phyloP scores from a whole-genome alignment of 2,888 invertebrate species.

The Zootermopsis nevadensis region DNA sequence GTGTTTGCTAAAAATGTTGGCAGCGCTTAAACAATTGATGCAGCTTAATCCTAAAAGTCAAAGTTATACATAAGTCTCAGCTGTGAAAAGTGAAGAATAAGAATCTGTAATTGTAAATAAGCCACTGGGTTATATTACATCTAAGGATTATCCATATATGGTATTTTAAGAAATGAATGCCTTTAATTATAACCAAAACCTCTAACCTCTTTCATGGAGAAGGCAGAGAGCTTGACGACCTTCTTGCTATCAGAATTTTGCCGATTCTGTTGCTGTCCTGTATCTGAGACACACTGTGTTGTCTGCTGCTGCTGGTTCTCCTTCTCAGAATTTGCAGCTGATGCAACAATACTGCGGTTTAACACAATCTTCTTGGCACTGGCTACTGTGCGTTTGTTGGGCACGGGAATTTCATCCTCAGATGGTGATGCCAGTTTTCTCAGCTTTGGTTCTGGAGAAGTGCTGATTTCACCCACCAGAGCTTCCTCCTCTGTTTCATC shows the following conservation, averaged over 20 bases:
- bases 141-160: no score
- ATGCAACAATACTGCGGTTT: constrained; percentile 61
- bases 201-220: constrained; percentile 69
- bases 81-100: no score
- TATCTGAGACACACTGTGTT: not conserved
- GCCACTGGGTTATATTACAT: no score
- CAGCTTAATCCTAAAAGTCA: no score
- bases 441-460: constrained; percentile 14
- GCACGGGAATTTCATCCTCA: constrained; percentile 50
- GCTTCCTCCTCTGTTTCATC: constrained; percentile 52
- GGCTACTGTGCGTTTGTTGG: constrained; percentile 57
- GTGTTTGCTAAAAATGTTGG: no score
- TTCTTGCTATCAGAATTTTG: constrained; percentile 59
- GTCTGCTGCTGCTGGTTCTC: constrained; percentile 34
- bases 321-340: constrained; percentile 26
- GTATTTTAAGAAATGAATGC: no score
- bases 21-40: no score
- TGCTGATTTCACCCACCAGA: constrained; percentile 49
- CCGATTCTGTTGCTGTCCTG: not conserved
- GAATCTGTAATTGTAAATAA: no score
- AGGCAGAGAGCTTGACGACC: constrained; percentile 69
- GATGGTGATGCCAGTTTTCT: constrained; percentile 51
- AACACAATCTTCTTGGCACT: constrained; percentile 73
- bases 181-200: no score
- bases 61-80: no score